These are phyloP conservation scores for Branchellion lobata DNA, from an alignment of 2,888 invertebrate species.

Conservation along the genomic window DNA sequence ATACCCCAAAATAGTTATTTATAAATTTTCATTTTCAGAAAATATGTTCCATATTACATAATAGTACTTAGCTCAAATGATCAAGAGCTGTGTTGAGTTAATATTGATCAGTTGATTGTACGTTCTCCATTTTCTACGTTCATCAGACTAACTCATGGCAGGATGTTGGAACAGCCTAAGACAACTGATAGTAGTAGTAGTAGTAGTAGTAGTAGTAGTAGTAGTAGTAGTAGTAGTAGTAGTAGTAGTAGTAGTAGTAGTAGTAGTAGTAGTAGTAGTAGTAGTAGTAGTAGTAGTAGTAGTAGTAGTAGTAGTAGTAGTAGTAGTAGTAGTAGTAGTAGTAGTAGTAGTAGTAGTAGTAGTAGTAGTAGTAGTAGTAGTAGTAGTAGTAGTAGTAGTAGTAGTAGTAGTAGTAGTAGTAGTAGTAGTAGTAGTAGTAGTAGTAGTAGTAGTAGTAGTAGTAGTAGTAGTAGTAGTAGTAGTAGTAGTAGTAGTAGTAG, in stretches of 20 bases:
- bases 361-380: background rate
- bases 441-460: conserved; percentile 31
- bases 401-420: conserved; percentile 15
- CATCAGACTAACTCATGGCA: too few species aligned
- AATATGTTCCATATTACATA: too few species aligned
- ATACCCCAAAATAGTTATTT: too few species aligned
- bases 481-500: conserved; percentile 6
- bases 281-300: conserved; percentile 9
- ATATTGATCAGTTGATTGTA: too few species aligned
- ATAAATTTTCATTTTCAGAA: too few species aligned
- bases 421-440: conserved; percentile 31
- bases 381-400: conserved; percentile 19
- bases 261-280: conserved; percentile 9
- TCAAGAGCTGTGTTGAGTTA: too few species aligned
- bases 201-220: conserved; percentile 9
- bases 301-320: conserved; percentile 9
- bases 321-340: conserved; percentile 9
- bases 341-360: conserved; percentile 9
- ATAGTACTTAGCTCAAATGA: too few species aligned
- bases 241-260: conserved; percentile 9
- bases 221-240: conserved; percentile 9
- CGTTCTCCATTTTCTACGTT: too few species aligned
- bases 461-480: conserved; percentile 26
- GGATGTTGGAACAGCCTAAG: too few species aligned
- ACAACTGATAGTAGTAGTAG: background rate